Conservation (phyloP, 2,797 vertebrate genomes). For the Selene dorsalis region DNA sequence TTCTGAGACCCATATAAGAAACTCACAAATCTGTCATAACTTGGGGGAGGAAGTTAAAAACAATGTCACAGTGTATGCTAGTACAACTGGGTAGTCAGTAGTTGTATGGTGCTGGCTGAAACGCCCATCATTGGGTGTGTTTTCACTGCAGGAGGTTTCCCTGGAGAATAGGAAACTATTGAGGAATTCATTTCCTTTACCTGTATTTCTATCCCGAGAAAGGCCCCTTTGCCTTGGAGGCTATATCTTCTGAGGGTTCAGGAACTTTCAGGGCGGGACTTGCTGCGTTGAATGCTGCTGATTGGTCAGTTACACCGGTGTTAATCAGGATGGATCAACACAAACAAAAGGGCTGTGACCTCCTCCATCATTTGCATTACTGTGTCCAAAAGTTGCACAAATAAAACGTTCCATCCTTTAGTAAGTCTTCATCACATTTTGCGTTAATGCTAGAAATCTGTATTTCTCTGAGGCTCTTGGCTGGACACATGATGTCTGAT, state of each 20-base stretch:
- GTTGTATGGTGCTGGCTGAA: not conserved
- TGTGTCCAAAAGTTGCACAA: not conserved
- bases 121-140: not conserved
- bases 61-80: not conserved
- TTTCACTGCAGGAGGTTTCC: not conserved
- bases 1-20: not conserved
- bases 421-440: not conserved
- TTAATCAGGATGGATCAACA: not conserved
- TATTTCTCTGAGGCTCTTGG: no score
- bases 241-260: not conserved
- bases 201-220: not conserved
- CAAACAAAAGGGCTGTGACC: not conserved
- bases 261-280: not conserved
- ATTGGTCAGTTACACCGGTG: not conserved
- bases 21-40: not conserved
- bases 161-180: not conserved
- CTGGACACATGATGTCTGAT: no score
- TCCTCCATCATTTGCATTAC: not conserved
- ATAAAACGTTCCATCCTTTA: not conserved
- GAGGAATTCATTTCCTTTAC: not conserved
- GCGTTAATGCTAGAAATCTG: no score
- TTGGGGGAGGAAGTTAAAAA: not conserved
- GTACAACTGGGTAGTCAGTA: not conserved
- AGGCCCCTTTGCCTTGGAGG: not conserved
- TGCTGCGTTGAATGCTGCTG: not conserved